Conservation (phyloP, 2,888 invertebrate genomes). For the Conomelus anceps region DNA sequence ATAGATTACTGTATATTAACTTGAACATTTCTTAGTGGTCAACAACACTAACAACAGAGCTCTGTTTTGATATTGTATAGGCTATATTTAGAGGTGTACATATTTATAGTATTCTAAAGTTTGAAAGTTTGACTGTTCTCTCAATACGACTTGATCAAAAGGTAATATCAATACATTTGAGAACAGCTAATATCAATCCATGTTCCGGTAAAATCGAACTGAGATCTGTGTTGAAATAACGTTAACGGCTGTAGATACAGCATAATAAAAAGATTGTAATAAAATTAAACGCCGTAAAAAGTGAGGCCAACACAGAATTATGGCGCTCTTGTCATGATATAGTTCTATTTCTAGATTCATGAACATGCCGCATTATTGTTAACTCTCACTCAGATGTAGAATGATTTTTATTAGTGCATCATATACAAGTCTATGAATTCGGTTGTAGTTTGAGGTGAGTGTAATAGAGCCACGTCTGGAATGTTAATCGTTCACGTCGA, state of each 20-base stretch:
- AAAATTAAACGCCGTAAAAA: not conserved
- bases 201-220: no score
- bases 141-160: not conserved
- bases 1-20: no score
- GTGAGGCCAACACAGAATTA: not conserved
- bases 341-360: not conserved
- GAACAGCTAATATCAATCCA: not conserved
- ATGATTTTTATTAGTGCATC: not conserved
- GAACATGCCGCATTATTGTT: not conserved
- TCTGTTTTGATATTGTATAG: no score
- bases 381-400: not conserved
- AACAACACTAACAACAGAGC: no score
- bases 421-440: not conserved
- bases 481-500: not conserved
- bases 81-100: no score
- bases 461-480: not conserved
- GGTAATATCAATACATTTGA: not conserved
- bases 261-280: not conserved
- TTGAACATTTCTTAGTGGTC: no score
- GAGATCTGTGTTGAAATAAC: not conserved
- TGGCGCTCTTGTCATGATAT: not conserved
- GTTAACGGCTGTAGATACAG: not conserved
- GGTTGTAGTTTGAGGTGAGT: not conserved
- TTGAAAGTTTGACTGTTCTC: not conserved
- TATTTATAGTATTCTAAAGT: not conserved